These are phyloP conservation scores for Beroe forskalii DNA, from an alignment of 37 sponge, comb jelly and placozoan genomes.

Conservation along the genomic window DNA sequence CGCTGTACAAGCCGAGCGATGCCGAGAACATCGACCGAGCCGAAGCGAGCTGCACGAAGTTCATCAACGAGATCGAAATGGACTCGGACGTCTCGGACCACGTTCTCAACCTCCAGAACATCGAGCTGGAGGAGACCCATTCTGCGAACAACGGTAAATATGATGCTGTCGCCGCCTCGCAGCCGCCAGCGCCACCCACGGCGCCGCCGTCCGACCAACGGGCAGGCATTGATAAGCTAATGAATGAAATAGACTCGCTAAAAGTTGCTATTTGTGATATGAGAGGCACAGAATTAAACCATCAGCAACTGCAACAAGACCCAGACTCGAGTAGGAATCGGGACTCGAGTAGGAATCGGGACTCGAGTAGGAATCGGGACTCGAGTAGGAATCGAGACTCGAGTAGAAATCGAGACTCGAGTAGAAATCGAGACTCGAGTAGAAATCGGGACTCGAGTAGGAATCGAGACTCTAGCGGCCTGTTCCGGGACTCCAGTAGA, in stretches of 20 bases:
- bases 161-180: neutral
- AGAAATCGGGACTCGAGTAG: neutral
- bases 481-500: neutral
- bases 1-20: slow-evolving; percentile 42
- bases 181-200: neutral
- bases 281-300: neutral
- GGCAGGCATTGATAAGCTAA: slow-evolving; percentile 42
- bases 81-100: slow-evolving; percentile 9
- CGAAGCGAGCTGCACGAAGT: slow-evolving; percentile 56
- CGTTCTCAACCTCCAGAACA: slow-evolving; percentile 31
- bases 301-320: neutral
- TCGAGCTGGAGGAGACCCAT: slow-evolving; percentile 16
- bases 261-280: slow-evolving; percentile 43
- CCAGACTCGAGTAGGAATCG: neutral
- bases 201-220: neutral
- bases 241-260: slow-evolving; percentile 46
- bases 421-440: neutral
- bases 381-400: neutral
- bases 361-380: neutral
- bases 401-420: neutral
- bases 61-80: slow-evolving; percentile 44
- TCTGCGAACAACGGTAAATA: slow-evolving; percentile 37
- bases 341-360: neutral
- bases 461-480: slow-evolving; percentile 19
- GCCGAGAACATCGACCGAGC: slow-evolving; percentile 50